phyloP scores from a whole-genome alignment of 2,113 vertebrate species.

The Vanacampus margaritifer region DNA sequence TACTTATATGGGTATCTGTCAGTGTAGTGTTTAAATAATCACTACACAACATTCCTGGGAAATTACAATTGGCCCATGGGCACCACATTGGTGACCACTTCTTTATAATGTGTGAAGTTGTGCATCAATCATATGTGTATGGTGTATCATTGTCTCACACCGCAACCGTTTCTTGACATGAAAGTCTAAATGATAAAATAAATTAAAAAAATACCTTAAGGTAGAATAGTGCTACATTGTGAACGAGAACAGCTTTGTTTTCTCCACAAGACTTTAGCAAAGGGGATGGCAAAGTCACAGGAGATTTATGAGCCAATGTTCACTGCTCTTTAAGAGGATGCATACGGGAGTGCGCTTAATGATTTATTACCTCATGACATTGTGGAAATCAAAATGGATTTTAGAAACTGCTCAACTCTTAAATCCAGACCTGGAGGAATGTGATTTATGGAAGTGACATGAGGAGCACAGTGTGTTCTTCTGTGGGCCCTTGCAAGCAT shows the following conservation, averaged over 20 bases:
- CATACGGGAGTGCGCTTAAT: constrained; percentile 54
- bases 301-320: constrained; percentile 56
- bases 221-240: constrained; percentile 12
- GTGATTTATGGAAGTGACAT: constrained; percentile 66
- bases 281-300: constrained; percentile 44
- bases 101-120: too few relatives aligned
- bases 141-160: constrained; percentile 19
- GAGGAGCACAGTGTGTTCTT: constrained; percentile 29
- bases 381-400: constrained; percentile 71
- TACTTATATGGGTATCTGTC: too few relatives aligned
- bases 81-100: too few relatives aligned
- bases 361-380: constrained; percentile 63
- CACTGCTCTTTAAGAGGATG: constrained; percentile 59
- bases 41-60: too few relatives aligned
- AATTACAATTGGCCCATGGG: too few relatives aligned
- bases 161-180: constrained; percentile 28
- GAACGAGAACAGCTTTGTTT: constrained; percentile 28
- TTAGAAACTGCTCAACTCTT: constrained; percentile 62
- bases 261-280: constrained; percentile 10
- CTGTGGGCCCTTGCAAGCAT: constrained; percentile 39
- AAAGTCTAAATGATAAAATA: constrained; percentile 11
- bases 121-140: neutral
- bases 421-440: constrained; percentile 55
- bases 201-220: neutral
- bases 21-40: too few relatives aligned